Base-by-base conservation (phyloP, 2,888 invertebrate genomes). In the Calliphora vomitoria region DNA sequence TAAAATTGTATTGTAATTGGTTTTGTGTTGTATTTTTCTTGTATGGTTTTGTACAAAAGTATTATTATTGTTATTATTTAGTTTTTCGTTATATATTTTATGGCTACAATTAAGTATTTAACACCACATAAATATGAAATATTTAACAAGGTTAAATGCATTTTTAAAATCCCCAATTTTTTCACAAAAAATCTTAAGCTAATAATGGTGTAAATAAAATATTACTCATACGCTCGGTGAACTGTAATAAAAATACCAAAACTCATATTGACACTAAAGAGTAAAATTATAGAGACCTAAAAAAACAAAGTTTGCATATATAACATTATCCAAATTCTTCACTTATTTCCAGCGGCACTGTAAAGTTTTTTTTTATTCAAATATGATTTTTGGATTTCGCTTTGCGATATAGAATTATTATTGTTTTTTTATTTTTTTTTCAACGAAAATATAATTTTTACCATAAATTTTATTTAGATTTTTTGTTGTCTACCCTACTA, bases 401-500 rank as follows among this genome's bases (percentile, higher is more conserved):
- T 50, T 50, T 50, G n/a, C 50, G 38, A 38, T 53, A 38, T 71
- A 47, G 35, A 35, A 13, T 50, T 50, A 50, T 50, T n/a, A 11
- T 13, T 47, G 15, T n/a, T 15, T 35, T 64, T 64, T 13, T 47
- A 1, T n/a, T 15, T 35, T 64, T 64, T 64, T 47, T 44, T 5
- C 69, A 62, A 11, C 8, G n/a, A 31, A 62, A 69, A 78, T 64
- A 44, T 8, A 20, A 41, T 78, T 71, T 60, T 3, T 31, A 55
- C 10, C 62, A 71, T 72, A 58, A 83, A 78, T 76, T 71, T 78
- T 44, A 78, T 78, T 71, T 71, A 76, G 62, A 83, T n/a, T 8
- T 72, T 64, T 31, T 69, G 76, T 50, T 44, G 38, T 5, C 58
- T 1, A 60, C 31, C n/a, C 60, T 8, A 60, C 58, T 68, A 62